Evolutionary conservation across 2,888 invertebrate species (phyloP), one percentile per base, ranked within the genome.

Genomic region (Halictus quadricinctus): DNA sequence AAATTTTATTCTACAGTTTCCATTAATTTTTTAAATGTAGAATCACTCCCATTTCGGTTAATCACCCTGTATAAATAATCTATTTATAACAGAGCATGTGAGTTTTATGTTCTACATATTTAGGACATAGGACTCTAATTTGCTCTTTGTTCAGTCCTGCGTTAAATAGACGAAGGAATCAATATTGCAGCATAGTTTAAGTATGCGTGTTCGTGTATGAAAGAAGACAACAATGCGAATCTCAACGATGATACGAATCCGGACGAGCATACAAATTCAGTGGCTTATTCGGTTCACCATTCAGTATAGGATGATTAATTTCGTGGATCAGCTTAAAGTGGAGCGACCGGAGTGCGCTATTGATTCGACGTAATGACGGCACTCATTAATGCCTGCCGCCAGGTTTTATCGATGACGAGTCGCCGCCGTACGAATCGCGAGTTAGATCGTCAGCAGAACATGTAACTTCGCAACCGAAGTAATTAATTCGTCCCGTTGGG

Each of bases 401-500:
- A 25, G 69, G 72, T 58, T 74, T 81, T 58, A 75, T 79, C 54
- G 74, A 79, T 74, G 76, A 79, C 75, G 58, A 81, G 43, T 81
- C 41, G n/a, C 29, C 60, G 60, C 60, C 8, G 50, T 50, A 18
- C 43, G 72, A 75, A 83, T 85, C 80, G 54, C n/a, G 72, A 64
- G 46, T 50, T 74, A 84, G 81, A 79, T 74, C 64, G 80, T 73
- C 76, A 46, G 43, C 66, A 13, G 41, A 15, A 76, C 25, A 36
- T 50, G 43, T 74, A 77, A 79, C 81, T 73, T 73, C 54, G 69
- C 69, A 25, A 74, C 58, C 58, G 36, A 70, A 73, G 80, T 70
- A 87, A 81, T 84, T 88, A 84, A 87, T 84, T 76, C 72, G 69
- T 86, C 79, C 80, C 43, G 58, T 74, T 69, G 58, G 58, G 43